phyloP scores from a whole-genome alignment of 2,113 vertebrate species.

The Choloepus hoffmanni region DNA sequence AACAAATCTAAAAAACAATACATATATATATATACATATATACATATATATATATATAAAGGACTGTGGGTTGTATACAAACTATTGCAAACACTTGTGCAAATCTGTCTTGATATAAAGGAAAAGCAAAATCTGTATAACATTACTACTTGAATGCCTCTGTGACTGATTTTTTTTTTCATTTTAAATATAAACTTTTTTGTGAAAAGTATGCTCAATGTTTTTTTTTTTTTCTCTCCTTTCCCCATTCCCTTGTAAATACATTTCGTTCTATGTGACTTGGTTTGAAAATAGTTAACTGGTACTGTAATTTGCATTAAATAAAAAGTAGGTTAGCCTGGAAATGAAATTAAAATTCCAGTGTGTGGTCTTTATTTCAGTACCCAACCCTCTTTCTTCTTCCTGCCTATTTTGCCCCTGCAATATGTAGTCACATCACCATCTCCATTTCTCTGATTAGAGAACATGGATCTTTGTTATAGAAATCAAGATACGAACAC shows the following conservation, averaged over 20 bases:
- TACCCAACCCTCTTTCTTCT: slow-evolving; percentile 74
- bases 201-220: slow-evolving; percentile 98
- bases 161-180: slow-evolving; percentile 97
- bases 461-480: slow-evolving; percentile 82
- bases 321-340: slow-evolving; percentile 99
- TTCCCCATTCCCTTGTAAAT: slow-evolving; percentile 94
- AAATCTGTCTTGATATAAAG: slow-evolving; percentile 92
- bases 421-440: slow-evolving; percentile 64
- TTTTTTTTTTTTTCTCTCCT: slow-evolving; percentile 89
- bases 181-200: slow-evolving; percentile 94
- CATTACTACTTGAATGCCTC: slow-evolving; percentile 99
- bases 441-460: slow-evolving; percentile 70
- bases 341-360: slow-evolving; percentile 94
- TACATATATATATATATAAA: slow-evolving; percentile 88
- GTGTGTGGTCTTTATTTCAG: slow-evolving; percentile 92
- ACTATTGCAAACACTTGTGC: slow-evolving; percentile 88
- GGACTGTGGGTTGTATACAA: slow-evolving; percentile 87
- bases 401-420: slow-evolving; percentile 61
- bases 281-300: slow-evolving; percentile 99
- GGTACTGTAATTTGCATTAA: slow-evolving; percentile 99
- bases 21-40: slow-evolving; percentile 83
- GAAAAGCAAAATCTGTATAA: slow-evolving; percentile 96
- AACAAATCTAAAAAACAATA: slow-evolving; percentile 84
- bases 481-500: slow-evolving; percentile 76
- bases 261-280: slow-evolving; percentile 97